Conservation (phyloP, 2,888 invertebrate species). For the Ormyrus thymus region DNA sequence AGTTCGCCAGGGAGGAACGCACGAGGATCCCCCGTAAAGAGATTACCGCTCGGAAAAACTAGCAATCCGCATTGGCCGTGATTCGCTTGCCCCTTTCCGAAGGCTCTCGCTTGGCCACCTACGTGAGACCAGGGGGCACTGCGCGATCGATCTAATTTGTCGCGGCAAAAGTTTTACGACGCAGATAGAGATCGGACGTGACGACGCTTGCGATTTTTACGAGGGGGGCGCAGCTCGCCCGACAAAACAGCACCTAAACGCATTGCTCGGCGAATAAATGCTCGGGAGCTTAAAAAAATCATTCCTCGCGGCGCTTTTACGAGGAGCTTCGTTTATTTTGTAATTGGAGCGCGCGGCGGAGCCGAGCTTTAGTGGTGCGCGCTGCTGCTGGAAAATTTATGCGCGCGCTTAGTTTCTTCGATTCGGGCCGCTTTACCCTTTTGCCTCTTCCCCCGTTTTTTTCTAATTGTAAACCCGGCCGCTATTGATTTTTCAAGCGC, state of each 20-base stretch:
- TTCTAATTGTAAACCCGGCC: too few species aligned
- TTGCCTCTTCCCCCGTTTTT: too few species aligned
- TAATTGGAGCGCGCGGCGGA: too few species aligned
- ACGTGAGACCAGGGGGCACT: neutral
- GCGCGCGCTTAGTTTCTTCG: too few species aligned
- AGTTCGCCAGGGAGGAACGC: slow-evolving; percentile 8
- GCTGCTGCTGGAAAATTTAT: too few species aligned
- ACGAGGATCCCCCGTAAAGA: slow-evolving; percentile 10
- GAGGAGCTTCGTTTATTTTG: too few species aligned
- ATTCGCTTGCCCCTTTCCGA: neutral
- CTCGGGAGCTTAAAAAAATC: too few species aligned
- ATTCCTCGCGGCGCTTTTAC: too few species aligned
- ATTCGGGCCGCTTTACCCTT: too few species aligned
- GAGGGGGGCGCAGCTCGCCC: neutral
- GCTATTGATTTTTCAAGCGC: too few species aligned
- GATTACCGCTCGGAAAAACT: slow-evolving; percentile 30
- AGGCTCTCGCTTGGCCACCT: neutral
- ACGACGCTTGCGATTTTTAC: neutral
- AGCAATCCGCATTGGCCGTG: neutral
- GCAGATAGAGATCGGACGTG: slow-evolving; percentile 18
- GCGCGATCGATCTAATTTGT: slow-evolving; percentile 48
- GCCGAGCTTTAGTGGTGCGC: too few species aligned
- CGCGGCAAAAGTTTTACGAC: slow-evolving; percentile 20
- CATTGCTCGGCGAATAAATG: neutral
- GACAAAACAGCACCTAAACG: slow-evolving; percentile 4